phyloP scores from a whole-genome alignment of 1,140 invertebrate genomes.

The Monomorium pharaonis region DNA sequence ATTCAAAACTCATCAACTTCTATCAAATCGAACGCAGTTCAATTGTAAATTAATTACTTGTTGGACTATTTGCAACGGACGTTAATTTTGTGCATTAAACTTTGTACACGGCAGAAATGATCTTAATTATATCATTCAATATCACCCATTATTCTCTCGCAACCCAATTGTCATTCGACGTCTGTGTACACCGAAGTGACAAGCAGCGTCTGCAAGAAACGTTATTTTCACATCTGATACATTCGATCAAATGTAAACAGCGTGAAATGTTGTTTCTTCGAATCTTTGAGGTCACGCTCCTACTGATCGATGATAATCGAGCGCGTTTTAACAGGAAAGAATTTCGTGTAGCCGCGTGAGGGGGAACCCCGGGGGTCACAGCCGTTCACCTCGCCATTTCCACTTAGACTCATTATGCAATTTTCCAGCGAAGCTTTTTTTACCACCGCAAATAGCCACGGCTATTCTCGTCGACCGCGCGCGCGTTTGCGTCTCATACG shows the following conservation, averaged over 20 bases:
- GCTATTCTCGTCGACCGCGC: slow-evolving; percentile 55
- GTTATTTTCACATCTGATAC: neutral
- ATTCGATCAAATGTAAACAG: neutral
- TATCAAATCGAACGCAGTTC: neutral
- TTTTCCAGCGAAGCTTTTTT: slow-evolving; percentile 66
- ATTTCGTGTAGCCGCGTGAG: neutral
- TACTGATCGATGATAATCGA: neutral
- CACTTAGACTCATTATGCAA: slow-evolving; percentile 66
- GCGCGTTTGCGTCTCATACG: slow-evolving; percentile 34
- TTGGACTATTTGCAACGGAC: neutral
- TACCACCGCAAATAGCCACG: slow-evolving; percentile 56
- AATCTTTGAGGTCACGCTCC: slow-evolving; percentile 1
- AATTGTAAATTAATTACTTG: neutral
- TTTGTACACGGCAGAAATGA: neutral
- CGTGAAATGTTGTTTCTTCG: neutral
- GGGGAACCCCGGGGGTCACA: neutral
- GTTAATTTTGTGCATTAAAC: neutral
- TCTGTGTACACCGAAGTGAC: neutral
- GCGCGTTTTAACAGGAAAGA: neutral
- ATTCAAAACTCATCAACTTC: neutral
- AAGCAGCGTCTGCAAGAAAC: neutral
- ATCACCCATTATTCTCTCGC: neutral
- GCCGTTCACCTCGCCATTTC: slow-evolving; percentile 64
- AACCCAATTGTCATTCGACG: neutral
- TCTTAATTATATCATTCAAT: neutral